A percentile compares a stretch with the other conserved stretches of the same genome.
Conservation (phyloP, 1,140 invertebrate species). For the Calliphora vicina region DNA sequence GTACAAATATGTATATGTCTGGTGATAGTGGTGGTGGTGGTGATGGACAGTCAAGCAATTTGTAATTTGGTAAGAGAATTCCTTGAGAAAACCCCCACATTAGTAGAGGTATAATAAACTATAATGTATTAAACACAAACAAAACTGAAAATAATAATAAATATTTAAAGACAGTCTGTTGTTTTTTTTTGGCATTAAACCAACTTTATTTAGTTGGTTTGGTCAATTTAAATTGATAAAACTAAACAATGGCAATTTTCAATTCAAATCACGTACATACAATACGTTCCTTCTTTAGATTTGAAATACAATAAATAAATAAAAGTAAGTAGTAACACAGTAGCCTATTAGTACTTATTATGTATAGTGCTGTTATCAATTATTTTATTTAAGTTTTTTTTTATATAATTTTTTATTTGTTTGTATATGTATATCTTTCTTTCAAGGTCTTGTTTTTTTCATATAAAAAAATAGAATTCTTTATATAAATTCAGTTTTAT, state of each 20-base stretch:
- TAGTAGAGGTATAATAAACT: too few species aligned
- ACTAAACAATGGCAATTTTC: neutral
- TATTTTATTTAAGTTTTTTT: neutral
- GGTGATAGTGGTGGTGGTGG: neutral
- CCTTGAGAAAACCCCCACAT: constrained; percentile 11
- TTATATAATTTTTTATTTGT: neutral
- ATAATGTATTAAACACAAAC: neutral
- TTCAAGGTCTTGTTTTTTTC: neutral
- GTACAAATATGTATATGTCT: neutral
- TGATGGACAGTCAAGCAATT: neutral
- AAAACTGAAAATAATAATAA: neutral
- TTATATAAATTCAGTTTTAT: neutral
- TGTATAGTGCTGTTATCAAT: neutral
- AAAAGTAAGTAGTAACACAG: neutral
- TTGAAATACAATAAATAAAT: neutral
- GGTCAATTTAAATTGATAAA: neutral
- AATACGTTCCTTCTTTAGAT: neutral
- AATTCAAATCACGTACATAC: neutral
- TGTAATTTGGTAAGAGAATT: neutral
- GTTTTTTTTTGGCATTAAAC: neutral
- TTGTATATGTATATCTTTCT: neutral
- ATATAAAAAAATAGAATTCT: neutral
- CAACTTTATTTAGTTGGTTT: too few species aligned
- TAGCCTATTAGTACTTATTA: neutral
- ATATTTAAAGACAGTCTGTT: too few species aligned